These are phyloP conservation scores for Ceratina japonica DNA, from an alignment of 1,140 invertebrate species.

Conservation along the genomic window DNA sequence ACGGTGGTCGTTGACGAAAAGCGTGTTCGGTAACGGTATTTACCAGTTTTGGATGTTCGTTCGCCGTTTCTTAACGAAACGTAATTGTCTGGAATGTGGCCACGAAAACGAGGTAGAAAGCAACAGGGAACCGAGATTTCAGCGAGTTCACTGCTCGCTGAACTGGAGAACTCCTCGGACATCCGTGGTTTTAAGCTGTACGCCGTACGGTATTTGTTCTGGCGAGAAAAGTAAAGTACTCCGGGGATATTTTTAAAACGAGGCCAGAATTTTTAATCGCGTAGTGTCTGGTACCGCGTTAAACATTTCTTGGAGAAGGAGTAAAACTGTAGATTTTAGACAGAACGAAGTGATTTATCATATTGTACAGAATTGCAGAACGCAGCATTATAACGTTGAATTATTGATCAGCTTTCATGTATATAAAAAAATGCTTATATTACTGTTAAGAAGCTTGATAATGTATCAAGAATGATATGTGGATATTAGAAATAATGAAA, in stretches of 20 bases:
- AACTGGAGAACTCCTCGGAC: background rate
- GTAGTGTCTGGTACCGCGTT: no score
- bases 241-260: background rate
- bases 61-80: slow-evolving; percentile 35
- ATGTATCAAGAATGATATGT: no score
- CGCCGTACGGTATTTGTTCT: background rate
- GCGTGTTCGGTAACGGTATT: slow-evolving; percentile 52
- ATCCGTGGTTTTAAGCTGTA: background rate
- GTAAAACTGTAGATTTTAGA: no score
- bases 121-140: slow-evolving; percentile 15
- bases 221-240: background rate
- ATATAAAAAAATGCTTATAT: no score
- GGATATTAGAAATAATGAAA: no score
- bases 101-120: background rate
- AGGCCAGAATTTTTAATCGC: background rate
- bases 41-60: slow-evolving; percentile 49
- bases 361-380: no score
- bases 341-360: no score
- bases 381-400: no score
- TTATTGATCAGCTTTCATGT: no score
- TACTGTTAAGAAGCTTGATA: no score
- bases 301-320: no score
- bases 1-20: slow-evolving; percentile 15
- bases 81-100: slow-evolving; percentile 22
- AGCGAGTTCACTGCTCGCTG: background rate